Percentiles rank a stretch among this genome's conserved stretches.
phyloP scores from a whole-genome alignment of 2,888 invertebrate genomes.

The Tricholauxania praeusta region DNA sequence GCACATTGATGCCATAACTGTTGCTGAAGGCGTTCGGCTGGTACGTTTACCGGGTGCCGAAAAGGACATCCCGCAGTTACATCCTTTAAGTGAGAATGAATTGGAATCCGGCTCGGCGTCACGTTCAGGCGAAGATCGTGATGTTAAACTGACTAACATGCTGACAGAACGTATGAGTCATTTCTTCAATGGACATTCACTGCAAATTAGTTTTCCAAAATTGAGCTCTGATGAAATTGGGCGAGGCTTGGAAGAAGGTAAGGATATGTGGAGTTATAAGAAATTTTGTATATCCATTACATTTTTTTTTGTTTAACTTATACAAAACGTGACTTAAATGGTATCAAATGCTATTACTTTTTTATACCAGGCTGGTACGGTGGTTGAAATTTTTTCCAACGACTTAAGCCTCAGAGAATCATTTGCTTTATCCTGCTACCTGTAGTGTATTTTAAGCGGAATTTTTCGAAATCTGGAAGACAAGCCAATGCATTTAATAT shows the following conservation, averaged over 20 bases:
- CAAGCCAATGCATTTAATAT: too few species aligned
- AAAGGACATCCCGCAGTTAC: conserved; percentile 61
- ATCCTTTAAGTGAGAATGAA: conserved; percentile 73
- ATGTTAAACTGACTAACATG: conserved; percentile 76
- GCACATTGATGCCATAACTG: conserved; percentile 75
- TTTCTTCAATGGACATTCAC: conserved; percentile 80
- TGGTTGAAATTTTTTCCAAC: too few species aligned
- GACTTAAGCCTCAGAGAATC: too few species aligned
- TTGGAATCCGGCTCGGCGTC: conserved; percentile 73
- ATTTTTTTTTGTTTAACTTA: too few species aligned
- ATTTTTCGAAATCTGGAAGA: too few species aligned
- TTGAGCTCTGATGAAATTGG: conserved; percentile 77
- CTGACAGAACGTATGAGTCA: conserved; percentile 78
- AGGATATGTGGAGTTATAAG: conserved; percentile 24
- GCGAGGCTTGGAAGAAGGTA: conserved; percentile 82
- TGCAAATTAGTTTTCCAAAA: conserved; percentile 83
- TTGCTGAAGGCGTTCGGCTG: conserved; percentile 78
- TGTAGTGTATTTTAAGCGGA: too few species aligned
- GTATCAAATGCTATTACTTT: too few species aligned
- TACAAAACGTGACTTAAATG: too few species aligned
- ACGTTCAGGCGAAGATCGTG: conserved; percentile 75
- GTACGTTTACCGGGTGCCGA: conserved; percentile 70
- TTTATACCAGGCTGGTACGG: too few species aligned
- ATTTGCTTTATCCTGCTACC: too few species aligned
- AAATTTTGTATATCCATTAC: too few species aligned